Evolutionary conservation across 2,888 invertebrate genomes (phyloP), one percentile per base, ranked within the genome.

Genomic region (Entomobrya multifasciata): DNA sequence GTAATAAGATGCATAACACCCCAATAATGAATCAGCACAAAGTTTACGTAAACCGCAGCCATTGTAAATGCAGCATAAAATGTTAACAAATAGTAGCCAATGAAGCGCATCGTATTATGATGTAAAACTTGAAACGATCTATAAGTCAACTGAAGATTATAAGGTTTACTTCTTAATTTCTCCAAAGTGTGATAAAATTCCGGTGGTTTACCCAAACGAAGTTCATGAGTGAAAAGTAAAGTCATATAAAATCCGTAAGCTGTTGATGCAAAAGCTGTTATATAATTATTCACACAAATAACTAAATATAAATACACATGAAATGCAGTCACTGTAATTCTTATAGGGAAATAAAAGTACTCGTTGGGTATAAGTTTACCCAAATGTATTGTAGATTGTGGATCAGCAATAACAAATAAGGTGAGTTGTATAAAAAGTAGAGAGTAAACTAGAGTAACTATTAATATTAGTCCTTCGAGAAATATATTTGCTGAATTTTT

Each of bases 281-380:
- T 6, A 67, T 41, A 44, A 15, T 70, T 70, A 17, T 20, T 30
- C 5, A 65, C n/a, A 11, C n/a, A n/a, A 1, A 65, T 36, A 1
- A 36, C 36, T 10, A 65, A 36, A 20, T 65, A 65, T 6, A 72
- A 11, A 17, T 72, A 72, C 3, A 13, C 49, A 15, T 72, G 72
- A n/a, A n/a, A 72, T 15, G 49, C 3, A 10, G 27, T 55, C 1
- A 76, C 76, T 4, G 20, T 1, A 17, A 76, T 8, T 36, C 36
- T 5, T 0, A 76, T 20, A 2, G 55, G 55, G 15, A 76, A 76
- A 36, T 36, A 36, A 17, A 52, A 36, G 20, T 76, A 76, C 17
- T 76, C 20, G 5, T 52, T n/a, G 15, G 76, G 76, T 3, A 76
- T 20, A 13, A 76, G 11, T 13, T 25, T 15, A 0, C 76, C 76